Conservation (phyloP, 2,888 invertebrate genomes). For the Rhogogaster chlorosoma region DNA sequence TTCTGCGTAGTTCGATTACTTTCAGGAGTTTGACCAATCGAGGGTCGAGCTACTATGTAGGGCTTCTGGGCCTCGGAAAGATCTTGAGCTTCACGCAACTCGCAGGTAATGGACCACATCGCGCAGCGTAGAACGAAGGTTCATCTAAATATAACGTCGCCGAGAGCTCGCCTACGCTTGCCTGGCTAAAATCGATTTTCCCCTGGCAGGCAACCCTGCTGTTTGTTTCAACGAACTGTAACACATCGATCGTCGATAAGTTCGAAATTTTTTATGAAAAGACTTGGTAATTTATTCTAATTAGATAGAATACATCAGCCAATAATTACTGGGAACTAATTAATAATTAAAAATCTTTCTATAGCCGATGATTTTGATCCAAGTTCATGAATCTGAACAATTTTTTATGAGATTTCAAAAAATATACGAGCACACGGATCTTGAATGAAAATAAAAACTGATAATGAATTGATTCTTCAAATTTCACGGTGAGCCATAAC, state of each 20-base stretch:
- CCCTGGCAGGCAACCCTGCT: constrained; percentile 20
- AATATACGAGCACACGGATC: background rate
- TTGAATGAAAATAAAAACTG: background rate
- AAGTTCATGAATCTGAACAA: background rate
- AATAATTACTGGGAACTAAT: background rate
- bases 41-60: background rate
- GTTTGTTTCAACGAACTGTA: constrained; percentile 8
- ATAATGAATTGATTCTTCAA: background rate
- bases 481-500: background rate
- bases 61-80: constrained; percentile 23
- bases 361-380: background rate
- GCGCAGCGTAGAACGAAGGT: constrained; percentile 57
- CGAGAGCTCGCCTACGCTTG: constrained; percentile 61
- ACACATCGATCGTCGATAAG: constrained; percentile 40
- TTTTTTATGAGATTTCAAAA: background rate
- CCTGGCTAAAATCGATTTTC: constrained; percentile 67
- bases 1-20: constrained; percentile 29
- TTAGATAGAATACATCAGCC: background rate
- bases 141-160: constrained; percentile 67
- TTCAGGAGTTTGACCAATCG: constrained; percentile 23
- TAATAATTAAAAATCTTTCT: background rate
- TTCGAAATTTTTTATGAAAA: background rate
- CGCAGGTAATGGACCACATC: constrained; percentile 36
- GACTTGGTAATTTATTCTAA: background rate
- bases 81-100: constrained; percentile 43